A percentile compares a stretch with the other conserved stretches of the same genome.
phyloP scores from a whole-genome alignment of 30 jellyfish, hydroid and myxozoan species.

The Aurelia sp. region DNA sequence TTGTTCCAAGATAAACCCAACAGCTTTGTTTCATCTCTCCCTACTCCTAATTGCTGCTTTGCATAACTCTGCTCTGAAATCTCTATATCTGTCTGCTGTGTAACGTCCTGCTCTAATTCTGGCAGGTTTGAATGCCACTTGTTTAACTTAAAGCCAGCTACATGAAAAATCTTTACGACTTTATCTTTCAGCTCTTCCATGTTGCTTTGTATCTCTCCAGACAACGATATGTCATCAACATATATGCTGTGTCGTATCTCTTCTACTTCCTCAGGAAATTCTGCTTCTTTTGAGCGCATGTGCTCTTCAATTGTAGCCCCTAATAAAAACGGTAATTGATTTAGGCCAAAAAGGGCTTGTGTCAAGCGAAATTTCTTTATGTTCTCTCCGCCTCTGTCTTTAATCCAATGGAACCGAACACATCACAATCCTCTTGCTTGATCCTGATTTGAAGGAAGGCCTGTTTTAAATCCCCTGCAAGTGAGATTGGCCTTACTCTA shows the following conservation, averaged over 20 bases:
- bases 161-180: slow-evolving; percentile 12
- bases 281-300: slow-evolving; percentile 32
- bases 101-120: slow-evolving; percentile 13
- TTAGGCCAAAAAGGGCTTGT: slow-evolving; percentile 72
- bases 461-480: slow-evolving; percentile 31
- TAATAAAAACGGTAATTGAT: slow-evolving; percentile 72
- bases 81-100: background rate
- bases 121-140: slow-evolving; percentile 26
- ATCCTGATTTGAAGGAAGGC: slow-evolving; percentile 43
- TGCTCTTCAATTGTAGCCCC: slow-evolving; percentile 61
- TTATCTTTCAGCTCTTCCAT: slow-evolving; percentile 34
- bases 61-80: slow-evolving; percentile 7
- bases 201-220: background rate
- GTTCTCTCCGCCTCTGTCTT: background rate
- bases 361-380: slow-evolving; percentile 40
- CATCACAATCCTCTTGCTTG: slow-evolving; percentile 38
- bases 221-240: background rate
- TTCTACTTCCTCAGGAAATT: slow-evolving; percentile 42
- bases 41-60: slow-evolving; percentile 9
- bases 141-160: slow-evolving; percentile 22
- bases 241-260: slow-evolving; percentile 42
- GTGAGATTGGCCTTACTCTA: slow-evolving; percentile 27
- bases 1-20: slow-evolving; percentile 71
- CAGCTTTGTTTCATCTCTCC: slow-evolving; percentile 26
- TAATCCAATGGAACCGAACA: slow-evolving; percentile 42